Evolutionary conservation across 92 coral and sea anemone genomes (phyloP).

Genomic region (Diadumene lineata): DNA sequence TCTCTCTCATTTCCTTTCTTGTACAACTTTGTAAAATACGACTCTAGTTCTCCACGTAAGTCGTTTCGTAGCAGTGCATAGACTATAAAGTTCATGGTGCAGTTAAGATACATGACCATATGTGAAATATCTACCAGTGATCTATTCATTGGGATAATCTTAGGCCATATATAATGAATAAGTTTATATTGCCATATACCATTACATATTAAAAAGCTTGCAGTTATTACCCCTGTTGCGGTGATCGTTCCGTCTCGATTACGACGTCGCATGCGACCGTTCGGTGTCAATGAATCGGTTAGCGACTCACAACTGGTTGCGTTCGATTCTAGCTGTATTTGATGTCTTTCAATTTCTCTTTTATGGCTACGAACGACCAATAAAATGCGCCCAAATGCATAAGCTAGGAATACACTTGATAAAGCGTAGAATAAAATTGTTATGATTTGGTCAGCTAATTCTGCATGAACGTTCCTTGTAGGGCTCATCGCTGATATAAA

Average conservation of each 20-base stretch:
- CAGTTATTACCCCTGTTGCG: constrained; percentile 20
- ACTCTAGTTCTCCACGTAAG: constrained; percentile 17
- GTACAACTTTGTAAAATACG: constrained; percentile 3
- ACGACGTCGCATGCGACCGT: constrained; percentile 2
- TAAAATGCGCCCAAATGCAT: constrained; percentile 22
- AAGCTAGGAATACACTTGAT: constrained; percentile 11
- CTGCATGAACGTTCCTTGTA: not conserved
- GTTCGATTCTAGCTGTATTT: constrained; percentile 24
- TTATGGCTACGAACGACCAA: constrained; percentile 15
- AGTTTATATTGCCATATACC: constrained; percentile 16
- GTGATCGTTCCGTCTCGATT: constrained; percentile 30
- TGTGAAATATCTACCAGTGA: constrained; percentile 4
- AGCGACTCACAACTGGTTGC: not conserved
- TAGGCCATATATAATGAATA: not conserved
- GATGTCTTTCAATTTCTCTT: constrained; percentile 10
- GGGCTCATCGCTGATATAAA: not conserved
- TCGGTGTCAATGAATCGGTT: not conserved
- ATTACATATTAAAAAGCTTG: constrained; percentile 15
- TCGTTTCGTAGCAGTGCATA: constrained; percentile 31
- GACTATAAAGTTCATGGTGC: constrained; percentile 24
- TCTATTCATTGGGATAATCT: not conserved
- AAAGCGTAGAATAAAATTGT: constrained; percentile 6
- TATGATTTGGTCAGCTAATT: not conserved
- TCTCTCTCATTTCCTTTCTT: not conserved
- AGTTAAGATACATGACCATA: constrained; percentile 4